These are phyloP conservation scores for Pherbina coryleti DNA, from an alignment of 2,888 invertebrate genomes.

Conservation along the genomic window DNA sequence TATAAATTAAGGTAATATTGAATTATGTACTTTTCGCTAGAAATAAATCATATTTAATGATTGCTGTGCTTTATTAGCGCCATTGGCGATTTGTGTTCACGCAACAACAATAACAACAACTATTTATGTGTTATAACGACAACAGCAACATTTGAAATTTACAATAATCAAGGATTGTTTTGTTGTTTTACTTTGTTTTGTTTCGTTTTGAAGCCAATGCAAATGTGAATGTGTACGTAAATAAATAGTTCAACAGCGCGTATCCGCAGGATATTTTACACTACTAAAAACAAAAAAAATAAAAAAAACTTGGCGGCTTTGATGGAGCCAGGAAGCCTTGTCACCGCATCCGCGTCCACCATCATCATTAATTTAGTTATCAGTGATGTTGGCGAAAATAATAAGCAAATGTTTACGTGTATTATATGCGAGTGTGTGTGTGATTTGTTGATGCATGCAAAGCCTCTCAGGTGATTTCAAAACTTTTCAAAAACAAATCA, in stretches of 20 bases:
- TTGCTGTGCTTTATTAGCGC: slow-evolving; percentile 1
- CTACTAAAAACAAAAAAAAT: not conserved
- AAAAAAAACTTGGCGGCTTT: no score
- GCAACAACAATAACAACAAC: not conserved
- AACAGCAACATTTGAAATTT: not conserved
- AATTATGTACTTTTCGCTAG: slow-evolving; percentile 8
- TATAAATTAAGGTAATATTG: not conserved
- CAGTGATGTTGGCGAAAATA: no score
- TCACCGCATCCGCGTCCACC: not conserved
- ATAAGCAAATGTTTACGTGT: no score
- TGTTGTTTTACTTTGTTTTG: not conserved
- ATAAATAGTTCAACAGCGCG: not conserved
- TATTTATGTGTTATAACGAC: not conserved
- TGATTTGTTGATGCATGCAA: no score
- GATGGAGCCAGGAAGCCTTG: not conserved
- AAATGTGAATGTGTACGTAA: not conserved
- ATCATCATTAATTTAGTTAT: not conserved
- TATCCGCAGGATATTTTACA: not conserved
- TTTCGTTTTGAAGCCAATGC: not conserved
- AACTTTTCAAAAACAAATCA: no score
- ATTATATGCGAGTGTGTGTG: no score
- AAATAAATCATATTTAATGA: slow-evolving; percentile 29
- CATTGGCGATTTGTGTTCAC: not conserved
- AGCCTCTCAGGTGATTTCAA: no score
- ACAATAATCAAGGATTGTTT: not conserved